Percentiles rank a stretch among this genome's conserved stretches.
These are phyloP conservation scores for Rhineura floridana DNA, from an alignment of 2,113 vertebrate genomes.

Conservation along the genomic window DNA sequence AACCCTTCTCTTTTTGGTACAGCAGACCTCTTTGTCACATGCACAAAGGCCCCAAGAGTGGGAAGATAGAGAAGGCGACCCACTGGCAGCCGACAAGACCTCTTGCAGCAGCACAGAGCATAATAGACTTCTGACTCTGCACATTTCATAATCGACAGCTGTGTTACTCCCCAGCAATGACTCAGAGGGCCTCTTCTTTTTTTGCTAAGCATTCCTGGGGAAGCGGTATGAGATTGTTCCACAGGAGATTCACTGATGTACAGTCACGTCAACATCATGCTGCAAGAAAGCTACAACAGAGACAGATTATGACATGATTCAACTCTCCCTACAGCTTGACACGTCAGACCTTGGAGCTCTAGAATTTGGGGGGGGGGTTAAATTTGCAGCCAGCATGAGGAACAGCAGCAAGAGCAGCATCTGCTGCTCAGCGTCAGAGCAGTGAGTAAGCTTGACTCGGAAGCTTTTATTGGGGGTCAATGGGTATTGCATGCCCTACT, in stretches of 20 bases:
- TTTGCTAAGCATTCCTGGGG: slow-evolving; percentile 36
- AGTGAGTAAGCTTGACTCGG: neutral
- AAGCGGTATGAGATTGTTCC: neutral
- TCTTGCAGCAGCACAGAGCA: slow-evolving; percentile 26
- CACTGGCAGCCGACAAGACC: neutral
- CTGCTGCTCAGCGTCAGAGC: no score
- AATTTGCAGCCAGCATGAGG: no score
- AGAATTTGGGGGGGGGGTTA: no score
- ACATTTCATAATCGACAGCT: slow-evolving; percentile 63
- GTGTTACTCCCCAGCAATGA: slow-evolving; percentile 61
- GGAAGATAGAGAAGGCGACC: neutral
- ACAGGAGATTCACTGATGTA: neutral
- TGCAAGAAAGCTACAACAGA: neutral
- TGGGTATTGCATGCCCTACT: neutral
- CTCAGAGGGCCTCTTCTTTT: slow-evolving; percentile 36
- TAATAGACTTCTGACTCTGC: slow-evolving; percentile 47
- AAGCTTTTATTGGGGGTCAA: neutral
- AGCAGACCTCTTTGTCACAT: slow-evolving; percentile 17
- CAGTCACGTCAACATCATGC: neutral
- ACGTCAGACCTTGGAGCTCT: neutral
- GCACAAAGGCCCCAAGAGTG: neutral
- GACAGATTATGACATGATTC: neutral
- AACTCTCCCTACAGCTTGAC: neutral
- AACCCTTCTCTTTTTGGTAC: neutral
- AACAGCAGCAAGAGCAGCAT: neutral